Evolutionary conservation across 2,797 vertebrate species (phyloP).

Genomic region (Etheostoma nigrum): DNA sequence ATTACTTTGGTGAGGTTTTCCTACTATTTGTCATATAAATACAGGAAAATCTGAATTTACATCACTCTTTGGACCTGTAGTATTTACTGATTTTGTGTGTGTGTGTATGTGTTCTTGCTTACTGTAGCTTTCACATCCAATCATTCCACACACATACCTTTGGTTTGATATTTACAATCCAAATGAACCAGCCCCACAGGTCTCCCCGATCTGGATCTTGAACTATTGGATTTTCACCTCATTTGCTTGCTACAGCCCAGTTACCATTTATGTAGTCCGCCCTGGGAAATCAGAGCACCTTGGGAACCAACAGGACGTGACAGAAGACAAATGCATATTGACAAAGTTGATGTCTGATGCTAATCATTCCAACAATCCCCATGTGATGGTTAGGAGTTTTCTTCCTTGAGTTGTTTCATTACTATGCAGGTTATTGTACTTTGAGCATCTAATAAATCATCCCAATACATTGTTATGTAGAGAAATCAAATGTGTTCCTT

Average conservation of each 20-base stretch:
- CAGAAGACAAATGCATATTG: slow-evolving; percentile 54
- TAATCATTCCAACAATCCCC: slow-evolving; percentile 44
- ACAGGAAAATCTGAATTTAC: neutral
- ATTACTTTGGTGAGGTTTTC: neutral
- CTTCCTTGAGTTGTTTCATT: slow-evolving; percentile 7
- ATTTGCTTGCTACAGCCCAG: slow-evolving; percentile 49
- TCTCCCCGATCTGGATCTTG: slow-evolving; percentile 27
- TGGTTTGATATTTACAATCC: slow-evolving; percentile 10
- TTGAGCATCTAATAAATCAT: neutral
- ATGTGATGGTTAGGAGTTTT: slow-evolving; percentile 23
- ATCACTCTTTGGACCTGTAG: neutral
- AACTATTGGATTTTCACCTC: slow-evolving; percentile 55
- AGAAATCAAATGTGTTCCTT: neutral
- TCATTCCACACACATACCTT: slow-evolving; percentile 16
- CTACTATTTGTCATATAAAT: neutral
- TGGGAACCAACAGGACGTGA: slow-evolving; percentile 40
- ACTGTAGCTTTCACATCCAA: neutral
- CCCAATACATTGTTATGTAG: slow-evolving; percentile 2
- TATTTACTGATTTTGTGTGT: neutral
- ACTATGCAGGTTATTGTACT: slow-evolving; percentile 1
- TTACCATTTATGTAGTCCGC: slow-evolving; percentile 20
- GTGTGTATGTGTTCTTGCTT: neutral
- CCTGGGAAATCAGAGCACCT: slow-evolving; percentile 24
- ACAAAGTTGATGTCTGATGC: slow-evolving; percentile 46
- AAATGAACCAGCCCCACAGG: slow-evolving; percentile 39